phyloP scores from a whole-genome alignment of 2,113 vertebrate species.

The Canis aureus region DNA sequence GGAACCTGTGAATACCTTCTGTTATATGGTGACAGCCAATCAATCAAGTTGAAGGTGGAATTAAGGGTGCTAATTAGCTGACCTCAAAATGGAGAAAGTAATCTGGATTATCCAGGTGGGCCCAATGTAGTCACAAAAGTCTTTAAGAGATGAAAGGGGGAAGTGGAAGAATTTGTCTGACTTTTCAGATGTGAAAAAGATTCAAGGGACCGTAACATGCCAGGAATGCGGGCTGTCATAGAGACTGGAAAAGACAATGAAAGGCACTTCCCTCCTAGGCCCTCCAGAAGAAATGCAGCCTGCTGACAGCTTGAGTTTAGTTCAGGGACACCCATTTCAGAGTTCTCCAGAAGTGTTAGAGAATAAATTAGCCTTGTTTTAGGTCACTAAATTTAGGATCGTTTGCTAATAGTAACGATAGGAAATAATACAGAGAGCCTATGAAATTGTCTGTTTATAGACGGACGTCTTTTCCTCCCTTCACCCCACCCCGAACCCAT shows the following conservation, averaged over 20 bases:
- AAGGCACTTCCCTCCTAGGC: neutral
- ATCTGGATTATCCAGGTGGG: neutral
- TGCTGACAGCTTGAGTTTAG: neutral
- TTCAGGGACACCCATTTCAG: neutral
- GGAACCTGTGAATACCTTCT: neutral
- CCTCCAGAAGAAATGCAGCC: neutral
- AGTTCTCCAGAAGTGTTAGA: neutral
- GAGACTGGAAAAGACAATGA: neutral
- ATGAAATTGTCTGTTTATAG: neutral
- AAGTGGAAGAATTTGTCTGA: neutral
- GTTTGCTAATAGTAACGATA: neutral
- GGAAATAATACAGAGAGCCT: neutral
- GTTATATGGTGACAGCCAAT: neutral
- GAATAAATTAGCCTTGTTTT: neutral
- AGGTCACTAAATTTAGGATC: neutral
- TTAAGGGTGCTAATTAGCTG: neutral
- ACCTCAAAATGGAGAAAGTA: neutral
- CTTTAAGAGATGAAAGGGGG: neutral
- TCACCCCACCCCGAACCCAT: neutral
- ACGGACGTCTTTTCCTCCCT: neutral
- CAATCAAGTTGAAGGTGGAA: neutral
- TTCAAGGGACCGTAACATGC: neutral
- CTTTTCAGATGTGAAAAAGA: neutral
- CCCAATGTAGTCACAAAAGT: neutral
- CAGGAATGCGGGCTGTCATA: neutral